These are phyloP conservation scores for Anastrepha ludens DNA, from an alignment of 1,140 invertebrate species.

Conservation along the genomic window DNA sequence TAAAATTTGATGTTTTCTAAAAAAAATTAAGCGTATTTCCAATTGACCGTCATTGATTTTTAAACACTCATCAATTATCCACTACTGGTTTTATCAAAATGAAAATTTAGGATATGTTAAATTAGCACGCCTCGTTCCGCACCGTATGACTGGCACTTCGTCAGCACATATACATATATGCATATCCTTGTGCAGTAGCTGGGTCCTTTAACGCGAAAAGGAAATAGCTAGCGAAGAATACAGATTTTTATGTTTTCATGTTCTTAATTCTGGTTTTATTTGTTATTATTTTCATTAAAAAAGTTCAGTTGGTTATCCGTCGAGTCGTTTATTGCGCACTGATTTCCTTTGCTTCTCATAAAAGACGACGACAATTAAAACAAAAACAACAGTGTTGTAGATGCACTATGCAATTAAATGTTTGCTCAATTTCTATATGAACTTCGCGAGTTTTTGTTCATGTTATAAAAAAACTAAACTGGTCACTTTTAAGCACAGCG, in stretches of 20 bases:
- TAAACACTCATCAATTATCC: constrained; percentile 4
- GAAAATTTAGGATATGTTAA: neutral
- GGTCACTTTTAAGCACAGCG: constrained; percentile 10
- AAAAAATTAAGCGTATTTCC: neutral
- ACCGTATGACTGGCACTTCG: neutral
- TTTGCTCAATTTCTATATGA: neutral
- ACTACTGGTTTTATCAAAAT: neutral
- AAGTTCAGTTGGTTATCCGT: neutral
- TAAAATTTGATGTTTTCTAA: neutral
- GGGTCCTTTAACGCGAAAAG: neutral
- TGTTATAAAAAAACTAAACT: constrained; percentile 12
- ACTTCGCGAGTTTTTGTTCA: neutral
- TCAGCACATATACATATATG: neutral
- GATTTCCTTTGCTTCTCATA: neutral
- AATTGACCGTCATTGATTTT: neutral
- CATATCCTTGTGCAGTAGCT: neutral
- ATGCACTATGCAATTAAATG: constrained; percentile 36
- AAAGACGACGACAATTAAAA: constrained; percentile 5
- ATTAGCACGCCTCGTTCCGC: neutral
- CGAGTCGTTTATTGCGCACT: constrained; percentile 43
- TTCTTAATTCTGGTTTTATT: neutral
- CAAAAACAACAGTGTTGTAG: constrained; percentile 61
- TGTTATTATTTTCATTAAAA: neutral
- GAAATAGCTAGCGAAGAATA: neutral
- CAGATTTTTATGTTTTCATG: neutral